Evolutionary conservation across 2,113 vertebrate genomes (phyloP).

Genomic region (Sinocyclocheilus anophthalmus): DNA sequence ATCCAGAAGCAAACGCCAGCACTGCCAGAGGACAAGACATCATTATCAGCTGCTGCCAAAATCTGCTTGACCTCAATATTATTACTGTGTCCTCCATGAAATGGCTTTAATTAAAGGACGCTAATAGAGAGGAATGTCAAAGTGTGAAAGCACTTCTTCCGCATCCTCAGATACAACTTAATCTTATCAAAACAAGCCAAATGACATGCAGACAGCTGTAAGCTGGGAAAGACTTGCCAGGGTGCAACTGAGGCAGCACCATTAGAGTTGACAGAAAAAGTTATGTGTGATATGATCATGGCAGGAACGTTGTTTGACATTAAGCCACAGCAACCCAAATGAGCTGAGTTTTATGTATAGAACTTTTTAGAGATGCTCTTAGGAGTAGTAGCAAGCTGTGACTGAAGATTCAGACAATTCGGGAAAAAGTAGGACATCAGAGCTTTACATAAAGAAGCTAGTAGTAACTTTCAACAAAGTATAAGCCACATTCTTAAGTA

Average conservation of each 20-base stretch:
- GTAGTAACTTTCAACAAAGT: not conserved
- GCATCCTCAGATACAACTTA: not conserved
- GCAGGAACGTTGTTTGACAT: not conserved
- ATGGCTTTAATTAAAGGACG: not conserved
- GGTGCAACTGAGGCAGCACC: not conserved
- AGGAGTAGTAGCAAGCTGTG: not conserved
- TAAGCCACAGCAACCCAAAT: not conserved
- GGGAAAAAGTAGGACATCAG: not conserved
- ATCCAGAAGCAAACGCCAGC: constrained; percentile 89
- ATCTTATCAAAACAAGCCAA: constrained; percentile 10
- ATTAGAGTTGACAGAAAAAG: constrained; percentile 5
- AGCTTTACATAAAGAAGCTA: not conserved
- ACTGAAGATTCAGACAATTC: not conserved
- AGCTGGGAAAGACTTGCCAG: not conserved
- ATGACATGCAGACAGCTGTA: not conserved
- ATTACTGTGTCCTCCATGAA: not conserved
- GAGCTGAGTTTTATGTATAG: not conserved
- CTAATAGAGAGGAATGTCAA: constrained; percentile 24
- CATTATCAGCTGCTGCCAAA: constrained; percentile 32
- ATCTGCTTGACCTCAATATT: not conserved
- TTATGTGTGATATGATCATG: not conserved
- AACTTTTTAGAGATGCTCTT: not conserved
- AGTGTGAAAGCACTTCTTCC: not conserved
- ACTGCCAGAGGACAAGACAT: constrained; percentile 69
- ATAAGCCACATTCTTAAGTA: not conserved